Evolutionary conservation across 2,888 invertebrate genomes (phyloP).

Genomic region (Adineta ricciae): DNA sequence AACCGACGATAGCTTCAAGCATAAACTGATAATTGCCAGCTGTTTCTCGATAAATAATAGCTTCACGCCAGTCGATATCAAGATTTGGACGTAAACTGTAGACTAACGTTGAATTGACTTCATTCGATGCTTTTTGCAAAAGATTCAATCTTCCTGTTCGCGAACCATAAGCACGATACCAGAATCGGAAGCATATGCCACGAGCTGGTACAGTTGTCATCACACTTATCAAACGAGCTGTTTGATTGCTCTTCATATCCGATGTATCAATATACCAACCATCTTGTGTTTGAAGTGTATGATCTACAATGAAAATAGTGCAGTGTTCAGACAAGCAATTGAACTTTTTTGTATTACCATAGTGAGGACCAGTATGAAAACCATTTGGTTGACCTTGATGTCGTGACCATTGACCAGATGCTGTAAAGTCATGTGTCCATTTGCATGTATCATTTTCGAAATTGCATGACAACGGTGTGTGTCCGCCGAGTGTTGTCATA

Average conservation of each 20-base stretch:
- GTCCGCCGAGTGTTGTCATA: not conserved
- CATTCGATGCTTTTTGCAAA: constrained; percentile 22
- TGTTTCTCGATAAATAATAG: constrained; percentile 22
- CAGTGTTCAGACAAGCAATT: not conserved
- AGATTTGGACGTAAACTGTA: constrained; percentile 21
- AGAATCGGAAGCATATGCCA: constrained; percentile 37
- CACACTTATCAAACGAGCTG: constrained; percentile 28
- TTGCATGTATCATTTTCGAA: constrained; percentile 44
- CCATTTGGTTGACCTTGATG: constrained; percentile 38
- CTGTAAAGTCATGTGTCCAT: constrained; percentile 40
- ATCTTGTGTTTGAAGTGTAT: constrained; percentile 36
- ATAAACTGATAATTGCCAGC: constrained; percentile 28
- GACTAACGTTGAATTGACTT: not conserved
- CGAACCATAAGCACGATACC: constrained; percentile 44
- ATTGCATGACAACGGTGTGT: constrained; percentile 38
- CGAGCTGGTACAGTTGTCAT: not conserved
- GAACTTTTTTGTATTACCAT: not conserved
- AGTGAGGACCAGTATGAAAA: constrained; percentile 40
- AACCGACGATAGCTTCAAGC: constrained; percentile 30
- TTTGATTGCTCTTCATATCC: constrained; percentile 22
- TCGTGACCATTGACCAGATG: constrained; percentile 41
- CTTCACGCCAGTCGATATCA: constrained; percentile 30
- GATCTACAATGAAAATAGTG: constrained; percentile 33
- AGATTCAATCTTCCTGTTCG: constrained; percentile 41
- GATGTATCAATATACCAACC: constrained; percentile 28